phyloP scores from a whole-genome alignment of 2,113 vertebrate genomes.

The Motacilla tschutschensis region DNA sequence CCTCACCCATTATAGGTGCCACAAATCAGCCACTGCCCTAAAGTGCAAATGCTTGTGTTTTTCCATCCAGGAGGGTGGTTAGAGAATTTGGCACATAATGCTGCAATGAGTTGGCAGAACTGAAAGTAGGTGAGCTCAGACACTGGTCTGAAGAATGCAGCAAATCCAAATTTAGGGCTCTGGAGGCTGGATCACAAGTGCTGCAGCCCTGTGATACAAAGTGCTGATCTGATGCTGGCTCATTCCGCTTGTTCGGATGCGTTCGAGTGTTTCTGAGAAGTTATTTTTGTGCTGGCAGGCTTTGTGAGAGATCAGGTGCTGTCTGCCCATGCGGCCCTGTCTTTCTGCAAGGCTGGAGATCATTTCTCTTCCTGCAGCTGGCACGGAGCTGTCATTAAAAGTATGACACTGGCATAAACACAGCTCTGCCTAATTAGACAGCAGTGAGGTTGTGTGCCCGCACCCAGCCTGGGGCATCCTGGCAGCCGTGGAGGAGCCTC shows the following conservation, averaged over 20 bases:
- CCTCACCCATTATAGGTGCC: background rate
- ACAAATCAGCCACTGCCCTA: constrained; percentile 2
- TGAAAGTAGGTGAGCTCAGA: constrained; percentile 1
- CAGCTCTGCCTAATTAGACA: background rate
- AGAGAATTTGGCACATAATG: background rate
- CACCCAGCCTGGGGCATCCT: background rate
- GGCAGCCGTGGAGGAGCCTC: fast-evolving
- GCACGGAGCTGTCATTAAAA: background rate
- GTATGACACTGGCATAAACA: background rate
- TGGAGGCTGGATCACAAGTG: background rate
- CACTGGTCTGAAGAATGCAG: background rate
- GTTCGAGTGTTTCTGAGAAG: constrained; percentile 47
- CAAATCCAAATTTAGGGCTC: constrained; percentile 12
- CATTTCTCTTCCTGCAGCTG: constrained; percentile 34
- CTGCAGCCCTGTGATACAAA: constrained; percentile 12
- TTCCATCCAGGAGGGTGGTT: background rate
- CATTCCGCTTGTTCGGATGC: background rate
- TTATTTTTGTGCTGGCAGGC: constrained; percentile 59
- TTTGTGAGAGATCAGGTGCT: constrained; percentile 35
- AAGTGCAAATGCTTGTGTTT: constrained; percentile 2
- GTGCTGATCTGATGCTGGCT: constrained; percentile 8
- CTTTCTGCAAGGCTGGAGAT: background rate
- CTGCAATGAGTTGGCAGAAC: background rate
- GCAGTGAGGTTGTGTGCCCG: background rate
- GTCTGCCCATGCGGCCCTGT: background rate